phyloP scores from a whole-genome alignment of 2,888 invertebrate species.

The Cyaniris semiargus region DNA sequence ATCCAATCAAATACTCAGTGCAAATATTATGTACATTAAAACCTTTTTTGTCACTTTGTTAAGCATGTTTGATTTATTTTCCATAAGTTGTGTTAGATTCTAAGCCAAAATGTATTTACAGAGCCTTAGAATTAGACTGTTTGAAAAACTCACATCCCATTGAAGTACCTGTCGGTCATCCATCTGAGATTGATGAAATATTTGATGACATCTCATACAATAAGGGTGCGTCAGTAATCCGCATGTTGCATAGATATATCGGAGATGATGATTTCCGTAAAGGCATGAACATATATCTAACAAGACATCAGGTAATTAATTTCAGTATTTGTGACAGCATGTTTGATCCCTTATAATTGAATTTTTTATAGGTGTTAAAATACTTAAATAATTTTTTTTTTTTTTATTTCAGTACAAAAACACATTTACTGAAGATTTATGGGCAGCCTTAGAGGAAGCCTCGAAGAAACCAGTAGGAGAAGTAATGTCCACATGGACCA shows the following conservation, averaged over 20 bases:
- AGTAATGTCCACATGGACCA: conserved; percentile 98
- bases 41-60: neutral
- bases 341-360: neutral
- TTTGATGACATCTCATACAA: conserved; percentile 98
- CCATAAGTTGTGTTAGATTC: neutral
- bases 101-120: conserved; percentile 50
- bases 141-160: conserved; percentile 97
- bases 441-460: conserved; percentile 93
- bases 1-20: too few relatives aligned
- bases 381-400: neutral
- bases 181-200: conserved; percentile 97
- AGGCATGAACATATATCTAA: conserved; percentile 95
- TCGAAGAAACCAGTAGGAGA: conserved; percentile 93
- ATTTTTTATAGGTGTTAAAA: neutral
- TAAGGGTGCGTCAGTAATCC: conserved; percentile 96
- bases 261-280: conserved; percentile 95
- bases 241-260: conserved; percentile 96
- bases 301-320: conserved; percentile 83
- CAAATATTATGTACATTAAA: neutral
- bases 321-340: neutral
- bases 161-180: conserved; percentile 96
- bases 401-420: conserved; percentile 86
- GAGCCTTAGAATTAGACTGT: conserved; percentile 92
- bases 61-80: neutral
- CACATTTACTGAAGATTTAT: conserved; percentile 95